Conservation (phyloP, 2,113 vertebrate genomes). For the Podarcis cretensis region DNA sequence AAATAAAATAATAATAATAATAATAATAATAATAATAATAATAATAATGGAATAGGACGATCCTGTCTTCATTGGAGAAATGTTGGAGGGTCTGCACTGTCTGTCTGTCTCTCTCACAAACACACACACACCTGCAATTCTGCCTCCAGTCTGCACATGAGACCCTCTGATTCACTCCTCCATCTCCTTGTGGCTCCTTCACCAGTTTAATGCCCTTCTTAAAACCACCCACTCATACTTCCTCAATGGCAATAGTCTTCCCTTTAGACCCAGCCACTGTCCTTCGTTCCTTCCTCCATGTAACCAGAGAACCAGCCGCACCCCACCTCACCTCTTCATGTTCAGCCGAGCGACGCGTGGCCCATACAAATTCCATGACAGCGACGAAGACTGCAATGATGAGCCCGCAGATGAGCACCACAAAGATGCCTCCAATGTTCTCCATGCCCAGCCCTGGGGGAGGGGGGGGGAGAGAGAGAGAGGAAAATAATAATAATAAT, state of each 20-base stretch:
- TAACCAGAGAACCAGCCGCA: not conserved
- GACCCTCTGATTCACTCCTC: no score
- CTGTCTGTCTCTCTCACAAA: no score
- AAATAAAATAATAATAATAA: no score
- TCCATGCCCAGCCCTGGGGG: slow-evolving; percentile 85
- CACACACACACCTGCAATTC: no score
- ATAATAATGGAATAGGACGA: no score
- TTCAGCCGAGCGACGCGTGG: slow-evolving; percentile 85
- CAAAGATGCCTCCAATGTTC: slow-evolving; percentile 92
- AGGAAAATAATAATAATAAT: not conserved
- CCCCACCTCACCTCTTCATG: slow-evolving; percentile 83
- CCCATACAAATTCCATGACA: slow-evolving; percentile 93
- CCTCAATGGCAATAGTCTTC: no score
- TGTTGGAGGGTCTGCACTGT: no score
- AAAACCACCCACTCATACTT: not conserved
- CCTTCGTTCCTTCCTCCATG: not conserved
- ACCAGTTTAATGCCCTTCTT: not conserved
- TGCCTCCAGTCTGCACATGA: no score
- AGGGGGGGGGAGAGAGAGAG: no score
- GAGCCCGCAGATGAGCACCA: slow-evolving; percentile 91
- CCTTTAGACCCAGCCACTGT: not conserved
- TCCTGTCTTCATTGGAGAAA: no score
- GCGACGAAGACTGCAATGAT: slow-evolving; percentile 92
- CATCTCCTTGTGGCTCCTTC: not conserved
- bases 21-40: no score